phyloP scores from a whole-genome alignment of 64 coral and sea anemone genomes.

The Pachyseris speciosa region DNA sequence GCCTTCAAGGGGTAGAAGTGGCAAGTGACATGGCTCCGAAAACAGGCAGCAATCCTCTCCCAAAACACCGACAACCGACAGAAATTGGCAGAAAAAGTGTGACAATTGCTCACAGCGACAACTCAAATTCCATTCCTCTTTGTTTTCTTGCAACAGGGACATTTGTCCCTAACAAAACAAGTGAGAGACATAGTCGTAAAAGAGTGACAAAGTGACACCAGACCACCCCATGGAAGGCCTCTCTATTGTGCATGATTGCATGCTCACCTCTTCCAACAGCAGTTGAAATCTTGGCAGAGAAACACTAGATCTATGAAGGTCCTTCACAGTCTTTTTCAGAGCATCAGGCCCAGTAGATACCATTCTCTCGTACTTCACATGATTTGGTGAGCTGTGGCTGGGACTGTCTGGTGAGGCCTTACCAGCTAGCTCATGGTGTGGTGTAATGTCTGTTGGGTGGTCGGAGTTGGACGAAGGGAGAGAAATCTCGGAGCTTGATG shows the following conservation, averaged over 20 bases:
- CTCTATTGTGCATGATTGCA: neutral
- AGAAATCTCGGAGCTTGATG: slow-evolving; percentile 32
- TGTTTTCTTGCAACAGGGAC: too few species aligned
- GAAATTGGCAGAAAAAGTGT: too few species aligned
- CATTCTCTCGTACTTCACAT: slow-evolving; percentile 35
- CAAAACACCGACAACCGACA: too few species aligned
- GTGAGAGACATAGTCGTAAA: too few species aligned
- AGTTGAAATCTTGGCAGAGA: slow-evolving; percentile 93
- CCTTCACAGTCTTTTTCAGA: slow-evolving; percentile 88
- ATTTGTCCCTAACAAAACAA: too few species aligned
- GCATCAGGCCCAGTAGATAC: slow-evolving; percentile 71
- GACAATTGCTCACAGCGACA: too few species aligned
- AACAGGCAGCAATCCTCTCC: too few species aligned
- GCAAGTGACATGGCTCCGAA: too few species aligned
- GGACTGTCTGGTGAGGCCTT: neutral
- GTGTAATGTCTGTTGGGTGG: neutral
- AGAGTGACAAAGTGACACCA: too few species aligned
- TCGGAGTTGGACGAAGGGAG: slow-evolving; percentile 12
- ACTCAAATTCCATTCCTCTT: too few species aligned
- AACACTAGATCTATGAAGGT: slow-evolving; percentile 87
- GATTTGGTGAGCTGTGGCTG: neutral
- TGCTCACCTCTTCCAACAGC: slow-evolving; percentile 83
- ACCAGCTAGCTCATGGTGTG: neutral
- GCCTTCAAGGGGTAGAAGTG: too few species aligned
- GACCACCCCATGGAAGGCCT: too few species aligned